These are phyloP conservation scores for Drosophila antonietae DNA, from an alignment of 2,888 invertebrate species.

Conservation along the genomic window DNA sequence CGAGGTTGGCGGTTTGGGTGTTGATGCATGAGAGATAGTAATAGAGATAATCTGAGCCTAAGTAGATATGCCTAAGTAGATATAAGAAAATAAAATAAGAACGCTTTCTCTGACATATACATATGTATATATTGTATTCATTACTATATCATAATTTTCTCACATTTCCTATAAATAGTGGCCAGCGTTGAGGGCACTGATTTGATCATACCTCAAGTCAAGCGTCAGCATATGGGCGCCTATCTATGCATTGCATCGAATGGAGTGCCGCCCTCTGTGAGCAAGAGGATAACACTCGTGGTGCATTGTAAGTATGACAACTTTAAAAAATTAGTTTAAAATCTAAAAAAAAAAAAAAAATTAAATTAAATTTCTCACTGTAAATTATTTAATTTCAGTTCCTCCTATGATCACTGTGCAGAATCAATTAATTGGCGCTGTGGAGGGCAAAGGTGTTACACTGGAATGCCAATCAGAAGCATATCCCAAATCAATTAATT, in stretches of 20 bases:
- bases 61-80: too few species aligned
- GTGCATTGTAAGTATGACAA: conserved; percentile 89
- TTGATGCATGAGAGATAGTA: too few species aligned
- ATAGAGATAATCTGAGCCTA: too few species aligned
- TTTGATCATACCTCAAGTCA: conserved; percentile 89
- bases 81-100: too few species aligned
- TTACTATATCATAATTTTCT: too few species aligned
- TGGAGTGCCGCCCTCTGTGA: conserved; percentile 94
- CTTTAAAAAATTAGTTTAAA: too few species aligned
- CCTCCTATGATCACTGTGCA: conserved; percentile 94
- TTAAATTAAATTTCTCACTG: neutral
- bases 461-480: conserved; percentile 94
- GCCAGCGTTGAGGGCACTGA: conserved; percentile 88
- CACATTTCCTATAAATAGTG: conserved; percentile 85
- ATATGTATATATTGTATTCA: neutral
- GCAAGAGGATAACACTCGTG: conserved; percentile 94
- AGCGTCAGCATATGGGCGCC: conserved; percentile 91
- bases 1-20: too few species aligned
- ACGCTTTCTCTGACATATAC: too few species aligned
- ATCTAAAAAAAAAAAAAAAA: neutral
- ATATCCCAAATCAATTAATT: conserved; percentile 93
- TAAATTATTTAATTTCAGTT: conserved; percentile 86
- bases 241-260: conserved; percentile 93
- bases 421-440: conserved; percentile 93
- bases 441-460: conserved; percentile 89